Conservation (phyloP, 37 sponge, comb jelly and placozoan genomes). For the Beroe ovata region DNA sequence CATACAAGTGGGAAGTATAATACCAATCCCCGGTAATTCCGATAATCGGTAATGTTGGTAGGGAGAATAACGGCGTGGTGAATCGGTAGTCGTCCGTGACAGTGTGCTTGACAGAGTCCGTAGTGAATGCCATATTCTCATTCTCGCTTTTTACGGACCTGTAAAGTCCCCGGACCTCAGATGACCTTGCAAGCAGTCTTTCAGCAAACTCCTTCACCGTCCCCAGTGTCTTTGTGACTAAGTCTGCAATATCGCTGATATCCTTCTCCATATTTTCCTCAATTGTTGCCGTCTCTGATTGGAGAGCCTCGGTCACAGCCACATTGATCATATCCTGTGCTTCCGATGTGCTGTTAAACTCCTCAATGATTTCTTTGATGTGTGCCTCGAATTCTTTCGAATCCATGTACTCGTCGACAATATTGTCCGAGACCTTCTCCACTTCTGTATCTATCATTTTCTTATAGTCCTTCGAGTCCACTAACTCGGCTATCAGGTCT, state of each 20-base stretch:
- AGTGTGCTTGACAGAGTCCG: no score
- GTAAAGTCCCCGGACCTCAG: background rate
- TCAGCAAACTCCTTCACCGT: background rate
- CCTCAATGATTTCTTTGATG: background rate
- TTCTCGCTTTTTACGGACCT: background rate
- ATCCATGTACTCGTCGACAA: slow-evolving; percentile 12
- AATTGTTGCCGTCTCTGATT: background rate
- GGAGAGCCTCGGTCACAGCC: background rate
- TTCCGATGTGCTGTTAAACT: slow-evolving; percentile 7
- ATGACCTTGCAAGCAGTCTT: background rate
- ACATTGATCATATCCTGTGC: background rate
- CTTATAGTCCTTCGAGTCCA: slow-evolving; percentile 25
- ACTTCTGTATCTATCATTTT: slow-evolving; percentile 4
- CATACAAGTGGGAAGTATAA: no score
- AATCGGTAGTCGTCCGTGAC: no score
- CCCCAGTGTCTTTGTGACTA: background rate
- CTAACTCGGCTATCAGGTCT: background rate
- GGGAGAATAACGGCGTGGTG: no score
- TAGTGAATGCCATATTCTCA: background rate
- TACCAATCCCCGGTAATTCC: no score
- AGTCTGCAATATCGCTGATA: background rate
- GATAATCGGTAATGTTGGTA: no score
- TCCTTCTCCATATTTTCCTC: background rate
- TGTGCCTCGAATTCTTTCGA: slow-evolving; percentile 5
- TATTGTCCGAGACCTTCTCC: background rate